These are phyloP conservation scores for Phataginus tetradactyla DNA, from an alignment of 2,797 vertebrate species.

Conservation along the genomic window DNA sequence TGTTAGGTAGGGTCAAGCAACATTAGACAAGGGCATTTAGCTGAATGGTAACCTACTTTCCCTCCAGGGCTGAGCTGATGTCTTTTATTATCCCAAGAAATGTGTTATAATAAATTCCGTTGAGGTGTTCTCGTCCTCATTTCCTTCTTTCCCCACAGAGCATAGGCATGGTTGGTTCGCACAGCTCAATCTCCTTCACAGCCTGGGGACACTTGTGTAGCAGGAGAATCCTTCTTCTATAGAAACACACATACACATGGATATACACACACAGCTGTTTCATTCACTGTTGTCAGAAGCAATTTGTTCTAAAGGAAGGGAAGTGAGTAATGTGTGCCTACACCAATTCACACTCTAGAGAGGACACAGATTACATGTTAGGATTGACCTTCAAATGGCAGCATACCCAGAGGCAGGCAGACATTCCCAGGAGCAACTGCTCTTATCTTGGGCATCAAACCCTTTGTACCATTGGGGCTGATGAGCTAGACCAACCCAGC, in stretches of 20 bases:
- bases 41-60: constrained; percentile 41
- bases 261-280: neutral
- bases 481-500: neutral
- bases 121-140: neutral
- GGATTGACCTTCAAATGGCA: constrained; percentile 5
- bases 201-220: neutral
- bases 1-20: neutral
- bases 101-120: constrained; percentile 38
- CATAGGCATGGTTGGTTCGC: constrained; percentile 5
- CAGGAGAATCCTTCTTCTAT: constrained; percentile 2
- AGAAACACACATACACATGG: neutral
- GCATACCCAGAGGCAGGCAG: neutral
- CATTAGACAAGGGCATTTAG: constrained; percentile 57
- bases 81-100: constrained; percentile 66
- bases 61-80: neutral
- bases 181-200: constrained; percentile 47
- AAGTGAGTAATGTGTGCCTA: neutral
- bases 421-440: neutral
- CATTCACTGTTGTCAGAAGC: constrained; percentile 6
- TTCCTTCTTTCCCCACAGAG: neutral
- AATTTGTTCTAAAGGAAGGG: constrained; percentile 47
- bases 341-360: constrained; percentile 31
- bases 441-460: neutral
- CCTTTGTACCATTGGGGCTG: neutral
- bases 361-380: constrained; percentile 42